Conservation (phyloP, 92 coral and sea anemone genomes). For the Siderastrea radians region DNA sequence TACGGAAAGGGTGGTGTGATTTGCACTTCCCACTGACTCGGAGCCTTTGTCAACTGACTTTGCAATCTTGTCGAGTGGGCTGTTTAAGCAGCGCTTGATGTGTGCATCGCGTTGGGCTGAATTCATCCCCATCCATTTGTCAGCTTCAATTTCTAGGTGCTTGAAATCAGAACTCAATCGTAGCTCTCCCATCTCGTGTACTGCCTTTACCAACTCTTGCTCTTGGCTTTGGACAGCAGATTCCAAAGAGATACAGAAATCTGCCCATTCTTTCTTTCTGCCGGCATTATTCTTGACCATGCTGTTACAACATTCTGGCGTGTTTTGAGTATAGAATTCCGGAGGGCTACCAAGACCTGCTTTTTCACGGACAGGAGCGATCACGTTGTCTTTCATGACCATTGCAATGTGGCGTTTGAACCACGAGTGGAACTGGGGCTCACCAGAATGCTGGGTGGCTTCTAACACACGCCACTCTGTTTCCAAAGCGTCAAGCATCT, state of each 20-base stretch:
- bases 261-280: constrained; percentile 65
- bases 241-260: constrained; percentile 53
- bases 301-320: constrained; percentile 46
- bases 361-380: constrained; percentile 60
- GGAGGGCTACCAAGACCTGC: constrained; percentile 68
- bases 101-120: constrained; percentile 50
- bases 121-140: constrained; percentile 49
- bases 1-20: constrained; percentile 22
- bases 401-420: constrained; percentile 50
- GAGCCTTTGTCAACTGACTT: not conserved
- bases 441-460: constrained; percentile 60
- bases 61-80: constrained; percentile 33
- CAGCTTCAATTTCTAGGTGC: constrained; percentile 46
- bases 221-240: constrained; percentile 46
- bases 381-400: constrained; percentile 73
- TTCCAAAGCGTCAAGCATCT: constrained; percentile 47
- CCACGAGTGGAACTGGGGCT: constrained; percentile 62
- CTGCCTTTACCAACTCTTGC: constrained; percentile 47
- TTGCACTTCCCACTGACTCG: not conserved
- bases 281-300: constrained; percentile 43
- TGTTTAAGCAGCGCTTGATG: constrained; percentile 47
- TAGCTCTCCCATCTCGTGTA: constrained; percentile 54
- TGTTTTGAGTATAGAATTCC: constrained; percentile 62
- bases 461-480: constrained; percentile 58
- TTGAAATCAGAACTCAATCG: constrained; percentile 43